Base-by-base conservation (phyloP, 2,888 invertebrate species). In the Epistrophe grossulariae region DNA sequence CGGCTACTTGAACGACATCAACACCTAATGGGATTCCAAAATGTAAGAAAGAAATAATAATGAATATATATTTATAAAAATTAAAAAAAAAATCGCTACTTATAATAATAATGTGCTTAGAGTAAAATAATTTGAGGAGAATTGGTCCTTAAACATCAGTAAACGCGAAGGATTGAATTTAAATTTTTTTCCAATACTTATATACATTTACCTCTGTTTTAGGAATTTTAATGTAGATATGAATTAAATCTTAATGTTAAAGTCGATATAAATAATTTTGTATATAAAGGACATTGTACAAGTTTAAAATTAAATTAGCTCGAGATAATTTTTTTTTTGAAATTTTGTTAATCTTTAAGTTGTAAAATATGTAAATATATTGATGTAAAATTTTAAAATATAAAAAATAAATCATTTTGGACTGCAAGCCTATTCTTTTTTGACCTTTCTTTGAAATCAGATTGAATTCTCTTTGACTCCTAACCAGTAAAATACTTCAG, bases 1-100 rank as follows among this genome's bases (percentile, higher is more conserved):
- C 91, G 7, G 92, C 92, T 72, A 91, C 89, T 89, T 92, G 91
- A 77, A 93, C 92, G 19, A 93, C 90, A 89, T 93, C 93, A 64
- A 90, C 90, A 77, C 93, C 93, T 93, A 84, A 11, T 15, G 15
- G 15, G 57, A 74, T 60, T 28, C 40, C 55, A 73, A 57, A 43
- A 50, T 3, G 60, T 50, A 55, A 64, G 13, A 70, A 74, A 45
- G 68, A 43, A 40, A 40, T 48, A 35, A 35, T 35, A n/a, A 66
- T 74, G 55, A 35, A 48, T 48, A 19, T 10, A 13, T 66, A 19
- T 35, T 52, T 2, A 28, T 9, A 52, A 10, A 40, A 24, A 50
- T 7, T 64, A 24, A 0, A n/a, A 5, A n/a, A 10, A 2, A 45
- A 64, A 15, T 28, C 7, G 13, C 62, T 43, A 62, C 9, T 66